Evolutionary conservation across 2,797 vertebrate genomes (phyloP).

Genomic region (Leptatherina wallacei): DNA sequence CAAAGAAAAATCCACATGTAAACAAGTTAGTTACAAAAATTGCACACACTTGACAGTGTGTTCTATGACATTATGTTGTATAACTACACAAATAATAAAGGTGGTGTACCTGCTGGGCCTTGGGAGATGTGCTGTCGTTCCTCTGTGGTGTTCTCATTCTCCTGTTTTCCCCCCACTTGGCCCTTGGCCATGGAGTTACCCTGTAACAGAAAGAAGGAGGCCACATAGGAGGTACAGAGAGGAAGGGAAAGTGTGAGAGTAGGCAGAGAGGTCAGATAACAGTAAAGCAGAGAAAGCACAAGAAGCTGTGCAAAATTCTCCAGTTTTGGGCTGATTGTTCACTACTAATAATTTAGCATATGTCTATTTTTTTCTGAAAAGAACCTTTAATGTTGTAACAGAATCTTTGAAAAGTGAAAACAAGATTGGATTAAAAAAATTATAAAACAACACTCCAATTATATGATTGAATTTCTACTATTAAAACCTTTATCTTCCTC

Average conservation of each 20-base stretch:
- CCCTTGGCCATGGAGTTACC: conserved; percentile 75
- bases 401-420: neutral
- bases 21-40: conserved; percentile 4
- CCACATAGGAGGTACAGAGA: neutral
- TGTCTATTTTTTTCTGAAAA: neutral
- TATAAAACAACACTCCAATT: neutral
- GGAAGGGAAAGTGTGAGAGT: conserved; percentile 34
- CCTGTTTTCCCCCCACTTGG: conserved; percentile 61
- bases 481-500: neutral
- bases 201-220: conserved; percentile 69
- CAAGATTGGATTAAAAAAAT: neutral
- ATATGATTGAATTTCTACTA: neutral
- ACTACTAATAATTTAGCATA: neutral
- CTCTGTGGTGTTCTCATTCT: conserved; percentile 51
- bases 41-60: neutral
- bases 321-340: neutral
- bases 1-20: conserved; percentile 11
- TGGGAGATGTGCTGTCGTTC: conserved; percentile 57
- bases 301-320: conserved; percentile 8
- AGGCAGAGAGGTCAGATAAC: conserved; percentile 35
- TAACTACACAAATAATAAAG: neutral
- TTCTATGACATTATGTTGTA: neutral
- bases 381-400: neutral
- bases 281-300: conserved; percentile 20
- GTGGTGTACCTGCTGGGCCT: conserved; percentile 65